Percentiles rank a stretch among this genome's conserved stretches.
Evolutionary conservation across 2,888 invertebrate genomes (phyloP).

Genomic region (Diadegma fenestrale): DNA sequence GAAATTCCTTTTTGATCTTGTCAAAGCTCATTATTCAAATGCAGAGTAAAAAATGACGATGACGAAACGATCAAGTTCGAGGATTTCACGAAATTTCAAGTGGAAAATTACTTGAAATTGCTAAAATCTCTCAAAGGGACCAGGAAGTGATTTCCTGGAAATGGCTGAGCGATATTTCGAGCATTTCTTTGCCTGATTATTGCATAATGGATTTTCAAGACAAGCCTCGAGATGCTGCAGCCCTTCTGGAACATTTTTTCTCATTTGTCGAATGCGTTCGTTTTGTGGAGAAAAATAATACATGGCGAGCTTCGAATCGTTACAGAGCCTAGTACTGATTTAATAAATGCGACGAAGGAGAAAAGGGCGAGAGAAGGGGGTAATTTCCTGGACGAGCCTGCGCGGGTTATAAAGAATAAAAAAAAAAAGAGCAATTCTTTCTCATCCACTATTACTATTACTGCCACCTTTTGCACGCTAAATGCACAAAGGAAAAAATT

Average conservation of each 20-base stretch:
- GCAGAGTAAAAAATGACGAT: no score
- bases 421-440: slow-evolving; percentile 22
- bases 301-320: slow-evolving; percentile 9
- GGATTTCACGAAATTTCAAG: no score
- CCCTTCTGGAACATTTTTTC: neutral
- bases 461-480: slow-evolving; percentile 19
- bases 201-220: neutral
- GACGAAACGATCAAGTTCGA: no score
- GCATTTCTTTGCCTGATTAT: neutral
- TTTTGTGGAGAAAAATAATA: slow-evolving; percentile 14
- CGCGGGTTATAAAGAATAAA: slow-evolving; percentile 43
- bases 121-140: no score
- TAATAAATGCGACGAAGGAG: slow-evolving; percentile 53
- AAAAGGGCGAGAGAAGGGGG: slow-evolving; percentile 8
- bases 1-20: no score
- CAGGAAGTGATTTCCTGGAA: no score
- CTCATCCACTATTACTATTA: slow-evolving; percentile 2
- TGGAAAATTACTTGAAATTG: no score
- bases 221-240: slow-evolving; percentile 19
- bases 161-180: neutral
- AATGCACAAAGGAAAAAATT: slow-evolving; percentile 59
- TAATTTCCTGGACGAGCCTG: slow-evolving; percentile 9
- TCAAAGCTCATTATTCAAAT: no score
- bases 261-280: neutral
- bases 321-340: slow-evolving; percentile 52